Conservation (phyloP, 2,113 vertebrate genomes). For the Lepisosteus osseus region DNA sequence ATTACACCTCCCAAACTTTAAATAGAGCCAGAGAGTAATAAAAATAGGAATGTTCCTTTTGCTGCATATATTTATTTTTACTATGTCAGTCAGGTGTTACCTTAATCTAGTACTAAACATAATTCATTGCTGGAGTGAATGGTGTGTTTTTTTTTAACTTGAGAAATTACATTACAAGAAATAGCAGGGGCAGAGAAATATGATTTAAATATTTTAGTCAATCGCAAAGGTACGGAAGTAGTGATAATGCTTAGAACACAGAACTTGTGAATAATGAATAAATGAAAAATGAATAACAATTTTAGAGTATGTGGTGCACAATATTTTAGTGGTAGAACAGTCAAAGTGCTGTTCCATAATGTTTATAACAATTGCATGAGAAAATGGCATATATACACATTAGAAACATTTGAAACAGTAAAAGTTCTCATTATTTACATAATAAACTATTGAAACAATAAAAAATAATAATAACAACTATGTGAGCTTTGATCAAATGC, state of each 20-base stretch:
- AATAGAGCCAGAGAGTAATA: constrained; percentile 76
- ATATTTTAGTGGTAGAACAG: too few relatives aligned
- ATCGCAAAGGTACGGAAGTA: neutral
- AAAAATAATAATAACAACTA: neutral
- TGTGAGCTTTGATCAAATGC: neutral
- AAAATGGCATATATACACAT: too few relatives aligned
- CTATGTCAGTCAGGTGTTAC: constrained; percentile 66
- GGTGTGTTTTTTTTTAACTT: neutral
- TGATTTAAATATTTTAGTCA: neutral
- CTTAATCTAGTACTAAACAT: constrained; percentile 60
- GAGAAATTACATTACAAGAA: constrained; percentile 18
- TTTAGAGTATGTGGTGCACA: too few relatives aligned
- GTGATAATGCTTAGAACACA: neutral
- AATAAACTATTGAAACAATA: neutral
- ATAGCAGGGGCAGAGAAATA: constrained; percentile 14
- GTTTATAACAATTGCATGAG: too few relatives aligned
- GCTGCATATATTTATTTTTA: constrained; percentile 76
- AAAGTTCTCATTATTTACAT: too few relatives aligned
- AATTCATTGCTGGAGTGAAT: constrained; percentile 19
- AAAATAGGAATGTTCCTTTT: constrained; percentile 76
- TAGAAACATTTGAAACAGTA: too few relatives aligned
- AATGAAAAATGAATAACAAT: neutral
- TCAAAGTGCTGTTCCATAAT: too few relatives aligned
- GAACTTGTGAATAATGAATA: neutral
- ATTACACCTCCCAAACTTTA: constrained; percentile 81